Evolutionary conservation across 1,140 invertebrate genomes (phyloP), one percentile per base, ranked within the genome.

Genomic region (Cylas formicarius): DNA sequence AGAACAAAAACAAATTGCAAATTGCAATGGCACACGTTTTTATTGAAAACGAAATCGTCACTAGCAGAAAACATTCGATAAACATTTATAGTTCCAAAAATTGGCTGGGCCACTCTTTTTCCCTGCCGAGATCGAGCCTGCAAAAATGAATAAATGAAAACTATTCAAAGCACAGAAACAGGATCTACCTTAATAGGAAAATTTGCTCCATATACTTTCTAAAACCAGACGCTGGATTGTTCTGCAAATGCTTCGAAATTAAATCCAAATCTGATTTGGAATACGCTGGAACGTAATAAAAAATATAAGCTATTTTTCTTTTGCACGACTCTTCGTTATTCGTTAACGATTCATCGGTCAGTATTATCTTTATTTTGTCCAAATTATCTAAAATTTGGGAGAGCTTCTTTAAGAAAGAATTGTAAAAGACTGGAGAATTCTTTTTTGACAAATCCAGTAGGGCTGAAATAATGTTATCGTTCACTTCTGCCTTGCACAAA

Each of bases 361-460:
- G 59, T 20, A 56, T 53, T 55, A 71, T 64, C 36, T 48, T 54
- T 37, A 72, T 56, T 29, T 54, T 64, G 18, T 68, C 68, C 34
- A 73, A 55, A 52, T 72, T 72, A 50, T 57, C 49, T 52, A 74
- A 61, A 33, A 72, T 68, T 45, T 70, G 61, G 2, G 70, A 67
- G 27, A 74, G 52, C 31, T 50, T 52, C 16, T 47, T 31, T n/a
- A 45, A n/a, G 16, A 53, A 44, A 13, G 41, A 41, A n/a, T 14
- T 31, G 3, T 50, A 19, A 41, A 50, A 51, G 31, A 27, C 11
- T 10, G 28, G 19, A 39, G 34, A 47, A 21, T 49, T 49, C 31
- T 50, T 52, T 24, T 47, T 44, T 11, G 42, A 44, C 17, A 52
- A 19, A 14, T 43, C 17, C n/a, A 52, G 26, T 24, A 55, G 21